Evolutionary conservation across 2,888 invertebrate genomes (phyloP), one percentile per base, ranked within the genome.

Genomic region (Tetramorium bicarinatum): DNA sequence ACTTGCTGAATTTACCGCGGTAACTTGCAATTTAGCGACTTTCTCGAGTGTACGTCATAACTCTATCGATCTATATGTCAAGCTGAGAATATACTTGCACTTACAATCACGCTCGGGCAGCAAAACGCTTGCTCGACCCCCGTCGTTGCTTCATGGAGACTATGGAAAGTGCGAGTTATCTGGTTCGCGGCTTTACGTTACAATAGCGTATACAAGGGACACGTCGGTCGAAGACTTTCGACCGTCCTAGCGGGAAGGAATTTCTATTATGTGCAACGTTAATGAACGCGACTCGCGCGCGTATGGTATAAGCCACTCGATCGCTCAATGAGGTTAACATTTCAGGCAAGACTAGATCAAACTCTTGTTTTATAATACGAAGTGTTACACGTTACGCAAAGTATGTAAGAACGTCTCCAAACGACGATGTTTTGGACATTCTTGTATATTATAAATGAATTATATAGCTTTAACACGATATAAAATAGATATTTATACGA

Each of bases 1-100:
- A 67, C 54, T 41, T 66, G 52, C 76, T 67, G 41, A 54, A 77
- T 77, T 69, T 54, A 29, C 15, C n/a, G 38, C 67, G 77, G 69
- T n/a, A 67, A 52, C 76, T 66, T 29, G 72, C 54, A 59, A 69
- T 81, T 72, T 72, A 82, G 64, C 15, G 69, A 85, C 88, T 88
- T 88, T 88, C 87, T 61, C 88, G 87, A 29, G 34, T 54, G 34
- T 79, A 64, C 64, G 34, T 88, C 76, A 75, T 88, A 83, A 85
- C 80, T 75, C 41, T 71, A 88, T 85, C 85, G 88, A 88, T 88
- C 88, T 34, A 79, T 71, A 56, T 71, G 75, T 81, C 47, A 75
- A 25, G 75, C 59, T 72, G 75, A 81, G 75, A 74, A 67, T 18
- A 82, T 61, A 79, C 74, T 0, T 15, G 59, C 72, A 75, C 74